These are phyloP conservation scores for Heptranchias perlo DNA, from an alignment of 2,113 vertebrate species.

Conservation along the genomic window DNA sequence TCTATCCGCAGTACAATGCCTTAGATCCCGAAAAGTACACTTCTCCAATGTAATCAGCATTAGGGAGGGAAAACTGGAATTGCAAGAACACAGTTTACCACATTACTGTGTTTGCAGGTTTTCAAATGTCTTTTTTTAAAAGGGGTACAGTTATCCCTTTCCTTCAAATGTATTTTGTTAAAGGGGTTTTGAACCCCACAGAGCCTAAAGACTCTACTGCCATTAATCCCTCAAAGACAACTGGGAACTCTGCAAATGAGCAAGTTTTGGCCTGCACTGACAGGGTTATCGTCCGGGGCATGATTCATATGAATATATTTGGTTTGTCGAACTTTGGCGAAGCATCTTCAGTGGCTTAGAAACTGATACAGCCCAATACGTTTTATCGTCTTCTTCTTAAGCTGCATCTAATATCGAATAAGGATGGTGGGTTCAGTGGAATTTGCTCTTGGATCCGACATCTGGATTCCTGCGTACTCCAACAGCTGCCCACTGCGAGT, in stretches of 20 bases:
- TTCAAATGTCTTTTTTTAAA: too few relatives aligned
- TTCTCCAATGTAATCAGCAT: too few relatives aligned
- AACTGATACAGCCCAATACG: neutral
- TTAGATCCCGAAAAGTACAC: too few relatives aligned
- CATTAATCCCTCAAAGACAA: neutral
- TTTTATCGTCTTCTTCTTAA: neutral
- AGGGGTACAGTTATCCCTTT: too few relatives aligned
- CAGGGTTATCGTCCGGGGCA: neutral
- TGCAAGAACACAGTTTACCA: too few relatives aligned
- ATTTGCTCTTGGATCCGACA: neutral
- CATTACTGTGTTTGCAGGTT: too few relatives aligned
- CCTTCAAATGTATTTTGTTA: too few relatives aligned
- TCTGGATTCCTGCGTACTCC: neutral
- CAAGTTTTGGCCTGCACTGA: neutral
- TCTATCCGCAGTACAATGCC: too few relatives aligned
- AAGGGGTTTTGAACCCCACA: too few relatives aligned
- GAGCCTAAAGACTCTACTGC: neutral
- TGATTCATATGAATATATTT: neutral
- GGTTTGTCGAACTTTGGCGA: neutral
- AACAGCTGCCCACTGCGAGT: neutral
- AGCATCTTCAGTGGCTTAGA: neutral
- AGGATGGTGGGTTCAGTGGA: neutral
- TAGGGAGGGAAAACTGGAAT: too few relatives aligned
- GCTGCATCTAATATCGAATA: neutral
- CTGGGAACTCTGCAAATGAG: neutral